Conservation (phyloP, 64 coral and sea anemone species). For the Anthopleura sola region DNA sequence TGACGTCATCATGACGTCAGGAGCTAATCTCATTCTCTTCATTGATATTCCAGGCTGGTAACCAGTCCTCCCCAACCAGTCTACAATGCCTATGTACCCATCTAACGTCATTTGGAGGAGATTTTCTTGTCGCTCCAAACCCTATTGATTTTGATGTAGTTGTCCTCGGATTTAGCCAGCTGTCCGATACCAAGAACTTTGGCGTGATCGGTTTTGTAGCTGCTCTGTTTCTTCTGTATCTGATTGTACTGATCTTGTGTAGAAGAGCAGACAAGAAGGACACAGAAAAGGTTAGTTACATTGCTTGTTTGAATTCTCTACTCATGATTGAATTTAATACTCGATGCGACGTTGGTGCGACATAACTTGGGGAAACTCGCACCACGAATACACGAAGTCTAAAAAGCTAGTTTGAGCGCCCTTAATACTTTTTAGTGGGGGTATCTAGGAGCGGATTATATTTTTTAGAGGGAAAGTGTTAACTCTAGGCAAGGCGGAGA, state of each 20-base stretch:
- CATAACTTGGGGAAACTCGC: too few relatives aligned
- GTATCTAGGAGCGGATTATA: too few relatives aligned
- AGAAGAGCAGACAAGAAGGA: constrained; percentile 4
- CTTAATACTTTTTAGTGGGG: too few relatives aligned
- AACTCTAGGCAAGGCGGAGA: too few relatives aligned
- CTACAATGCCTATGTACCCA: background rate
- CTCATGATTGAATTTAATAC: too few relatives aligned
- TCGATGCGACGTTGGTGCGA: too few relatives aligned
- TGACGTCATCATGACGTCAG: too few relatives aligned
- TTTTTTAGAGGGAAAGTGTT: too few relatives aligned
- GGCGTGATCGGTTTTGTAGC: background rate
- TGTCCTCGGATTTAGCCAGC: background rate
- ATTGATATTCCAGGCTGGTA: background rate
- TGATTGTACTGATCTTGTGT: background rate
- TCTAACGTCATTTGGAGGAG: constrained; percentile 16
- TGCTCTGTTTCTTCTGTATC: background rate
- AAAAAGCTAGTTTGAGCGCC: too few relatives aligned
- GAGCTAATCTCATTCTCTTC: background rate
- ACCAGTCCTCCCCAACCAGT: constrained; percentile 16
- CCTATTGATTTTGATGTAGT: constrained; percentile 19
- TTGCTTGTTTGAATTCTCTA: too few relatives aligned
- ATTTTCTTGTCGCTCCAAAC: constrained; percentile 12
- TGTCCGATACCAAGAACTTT: background rate
- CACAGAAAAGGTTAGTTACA: background rate
- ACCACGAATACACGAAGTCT: too few relatives aligned